A percentile compares a stretch with the other conserved stretches of the same genome.
These are phyloP conservation scores for Cynopterus brachyotis DNA, from an alignment of 2,113 vertebrate species.

Conservation along the genomic window DNA sequence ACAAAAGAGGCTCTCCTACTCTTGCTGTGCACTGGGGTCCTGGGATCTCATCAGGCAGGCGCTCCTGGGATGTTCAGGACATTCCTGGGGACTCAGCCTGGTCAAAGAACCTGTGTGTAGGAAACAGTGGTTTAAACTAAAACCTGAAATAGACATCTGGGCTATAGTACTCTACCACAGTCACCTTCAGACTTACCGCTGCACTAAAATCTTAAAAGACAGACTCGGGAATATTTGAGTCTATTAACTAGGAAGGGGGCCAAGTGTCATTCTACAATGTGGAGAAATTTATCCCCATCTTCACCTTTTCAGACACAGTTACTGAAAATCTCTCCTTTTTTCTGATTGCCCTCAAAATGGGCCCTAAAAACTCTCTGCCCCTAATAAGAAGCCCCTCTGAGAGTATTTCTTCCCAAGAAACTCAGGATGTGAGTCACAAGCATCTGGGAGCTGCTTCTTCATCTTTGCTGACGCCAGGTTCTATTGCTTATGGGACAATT, in stretches of 20 bases:
- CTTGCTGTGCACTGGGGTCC: constrained; percentile 80
- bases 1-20: constrained; percentile 82
- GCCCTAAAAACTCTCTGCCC: not conserved
- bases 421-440: not conserved
- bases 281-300: constrained; percentile 66
- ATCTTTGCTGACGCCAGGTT: not conserved
- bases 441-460: not conserved
- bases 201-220: constrained; percentile 55
- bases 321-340: constrained; percentile 64
- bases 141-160: constrained; percentile 84
- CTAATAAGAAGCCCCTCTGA: not conserved
- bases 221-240: constrained; percentile 60
- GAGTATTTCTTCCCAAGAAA: not conserved
- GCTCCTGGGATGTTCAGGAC: constrained; percentile 83
- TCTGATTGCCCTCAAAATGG: constrained; percentile 57
- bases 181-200: constrained; percentile 61
- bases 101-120: constrained; percentile 80
- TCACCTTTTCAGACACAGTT: constrained; percentile 67
- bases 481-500: not conserved
- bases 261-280: constrained; percentile 68
- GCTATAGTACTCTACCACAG: constrained; percentile 77
- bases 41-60: constrained; percentile 79
- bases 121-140: constrained; percentile 78
- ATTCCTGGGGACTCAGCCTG: constrained; percentile 84
- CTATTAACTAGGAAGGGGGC: constrained; percentile 46